Base-by-base conservation (phyloP, 2,113 vertebrate species). In the Tragelaphus scriptus region DNA sequence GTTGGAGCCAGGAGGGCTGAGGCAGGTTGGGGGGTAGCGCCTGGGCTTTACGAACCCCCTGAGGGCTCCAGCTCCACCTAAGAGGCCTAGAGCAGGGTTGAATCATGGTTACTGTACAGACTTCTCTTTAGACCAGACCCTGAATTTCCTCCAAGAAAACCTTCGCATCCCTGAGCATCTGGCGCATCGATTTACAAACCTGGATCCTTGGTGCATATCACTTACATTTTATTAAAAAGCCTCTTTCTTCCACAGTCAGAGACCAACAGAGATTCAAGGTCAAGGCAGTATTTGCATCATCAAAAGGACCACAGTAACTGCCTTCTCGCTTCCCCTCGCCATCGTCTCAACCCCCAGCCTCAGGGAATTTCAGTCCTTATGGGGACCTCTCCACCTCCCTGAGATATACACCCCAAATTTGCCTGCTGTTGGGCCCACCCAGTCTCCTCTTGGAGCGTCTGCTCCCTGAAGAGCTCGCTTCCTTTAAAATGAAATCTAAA, bases 401-500 rank as follows among this genome's bases (percentile, higher is more conserved):
- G 7, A 26, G n/a, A 8, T 30, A 30, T 11, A 3, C 9, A 3
- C 25, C 59, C 51, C 4, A 1, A 9, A 2, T 11, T 6, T 19
- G 3, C 16, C 4, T 7, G 49, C 53, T n/a, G 2, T 21, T 21
- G 49, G 11, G 10, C 47, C 40, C 16, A 8, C 53, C 30, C 10
- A 17, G 47, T 44, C 55, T 91, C 21, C 44, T 23, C 44, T 36
- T 40, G 56, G 49, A n/a, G 21, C 7, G 0, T 82, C 59, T 95
- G 75, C 47, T 71, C 28, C 85, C 85, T 15, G 16, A 63, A 79
- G 30, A 92, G 17, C 58, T 32, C 51, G 59, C 36, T 91, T 96
- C 92, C 65, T 94, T 92, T 90, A 36, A 51, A 94, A 80, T 44
- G 86, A 75, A 92, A 96, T 59, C 61, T 53, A 85, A 97, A 86